Evolutionary conservation across 2,797 vertebrate species (phyloP).

Genomic region (Hoplostethus atlanticus): DNA sequence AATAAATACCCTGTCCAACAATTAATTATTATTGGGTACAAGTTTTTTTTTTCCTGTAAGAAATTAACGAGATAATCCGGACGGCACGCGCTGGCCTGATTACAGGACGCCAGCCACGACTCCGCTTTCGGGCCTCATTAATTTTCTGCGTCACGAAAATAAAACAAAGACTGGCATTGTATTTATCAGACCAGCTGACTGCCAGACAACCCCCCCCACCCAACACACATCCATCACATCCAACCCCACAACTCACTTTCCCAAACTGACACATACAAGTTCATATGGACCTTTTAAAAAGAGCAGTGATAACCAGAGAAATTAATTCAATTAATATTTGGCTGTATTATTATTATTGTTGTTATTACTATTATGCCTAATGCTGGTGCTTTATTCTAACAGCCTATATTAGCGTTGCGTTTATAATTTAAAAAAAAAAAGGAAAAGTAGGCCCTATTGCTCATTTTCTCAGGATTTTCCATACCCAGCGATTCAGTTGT

Average conservation of each 20-base stretch:
- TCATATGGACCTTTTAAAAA: conserved; percentile 7
- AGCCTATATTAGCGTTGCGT: too few relatives aligned
- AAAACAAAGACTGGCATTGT: conserved; percentile 86
- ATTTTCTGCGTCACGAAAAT: conserved; percentile 93
- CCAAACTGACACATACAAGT: conserved; percentile 55
- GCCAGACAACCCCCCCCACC: conserved; percentile 60
- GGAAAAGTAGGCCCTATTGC: too few relatives aligned
- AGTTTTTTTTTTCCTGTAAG: conserved; percentile 81
- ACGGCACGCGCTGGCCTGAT: conserved; percentile 96
- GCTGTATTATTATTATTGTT: conserved; percentile 24
- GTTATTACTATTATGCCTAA: conserved; percentile 14
- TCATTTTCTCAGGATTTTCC: too few relatives aligned
- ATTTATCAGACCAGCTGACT: conserved; percentile 81
- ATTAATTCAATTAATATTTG: neutral
- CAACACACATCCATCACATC: conserved; percentile 2
- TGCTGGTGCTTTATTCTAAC: too few relatives aligned
- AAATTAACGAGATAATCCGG: conserved; percentile 98
- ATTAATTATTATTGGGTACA: conserved; percentile 92
- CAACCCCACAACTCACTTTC: conserved; percentile 60
- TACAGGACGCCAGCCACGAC: conserved; percentile 90
- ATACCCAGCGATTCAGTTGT: too few relatives aligned
- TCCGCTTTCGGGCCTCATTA: conserved; percentile 87
- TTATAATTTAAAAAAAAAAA: too few relatives aligned
- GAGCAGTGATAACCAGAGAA: neutral
- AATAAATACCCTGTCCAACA: conserved; percentile 90